These are phyloP conservation scores for Liparis tanakae DNA, from an alignment of 2,797 vertebrate genomes.

Conservation along the genomic window DNA sequence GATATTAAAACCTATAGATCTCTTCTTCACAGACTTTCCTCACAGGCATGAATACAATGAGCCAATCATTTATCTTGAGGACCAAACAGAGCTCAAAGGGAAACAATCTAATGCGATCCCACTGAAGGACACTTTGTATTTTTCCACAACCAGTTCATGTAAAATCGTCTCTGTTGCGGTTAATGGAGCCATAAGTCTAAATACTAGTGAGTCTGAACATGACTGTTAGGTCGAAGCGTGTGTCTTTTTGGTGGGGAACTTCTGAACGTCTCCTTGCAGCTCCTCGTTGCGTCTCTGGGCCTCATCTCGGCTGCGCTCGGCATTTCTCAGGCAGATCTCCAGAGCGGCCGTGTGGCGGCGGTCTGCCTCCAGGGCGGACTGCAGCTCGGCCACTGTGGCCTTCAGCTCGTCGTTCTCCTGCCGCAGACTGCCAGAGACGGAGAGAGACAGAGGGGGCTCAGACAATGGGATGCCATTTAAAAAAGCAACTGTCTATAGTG, in stretches of 20 bases:
- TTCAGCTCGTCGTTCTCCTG: slow-evolving; percentile 89
- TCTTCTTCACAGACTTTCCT: slow-evolving; percentile 6
- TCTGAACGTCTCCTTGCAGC: slow-evolving; percentile 87
- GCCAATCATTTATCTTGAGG: slow-evolving; percentile 33
- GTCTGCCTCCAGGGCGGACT: slow-evolving; percentile 85
- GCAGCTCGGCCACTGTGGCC: slow-evolving; percentile 86
- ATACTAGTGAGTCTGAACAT: not conserved
- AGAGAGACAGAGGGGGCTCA: slow-evolving; percentile 21
- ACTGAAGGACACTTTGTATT: not conserved
- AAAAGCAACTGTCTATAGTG: not conserved
- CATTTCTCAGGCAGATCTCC: slow-evolving; percentile 81
- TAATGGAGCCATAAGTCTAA: slow-evolving; percentile 16
- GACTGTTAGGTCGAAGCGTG: slow-evolving; percentile 52
- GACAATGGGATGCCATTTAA: not conserved
- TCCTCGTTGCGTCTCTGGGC: slow-evolving; percentile 83
- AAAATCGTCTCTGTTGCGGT: slow-evolving; percentile 10
- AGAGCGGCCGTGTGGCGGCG: slow-evolving; percentile 79
- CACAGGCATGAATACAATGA: slow-evolving; percentile 26
- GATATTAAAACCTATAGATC: not conserved
- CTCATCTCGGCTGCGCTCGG: slow-evolving; percentile 81
- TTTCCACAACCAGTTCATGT: slow-evolving; percentile 17
- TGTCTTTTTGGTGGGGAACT: slow-evolving; percentile 63
- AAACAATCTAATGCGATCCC: slow-evolving; percentile 6
- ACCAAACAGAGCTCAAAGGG: slow-evolving; percentile 31
- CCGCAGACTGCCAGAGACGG: slow-evolving; percentile 81